Evolutionary conservation across 2,888 invertebrate species (phyloP).

Genomic region (Rutpela maculata): DNA sequence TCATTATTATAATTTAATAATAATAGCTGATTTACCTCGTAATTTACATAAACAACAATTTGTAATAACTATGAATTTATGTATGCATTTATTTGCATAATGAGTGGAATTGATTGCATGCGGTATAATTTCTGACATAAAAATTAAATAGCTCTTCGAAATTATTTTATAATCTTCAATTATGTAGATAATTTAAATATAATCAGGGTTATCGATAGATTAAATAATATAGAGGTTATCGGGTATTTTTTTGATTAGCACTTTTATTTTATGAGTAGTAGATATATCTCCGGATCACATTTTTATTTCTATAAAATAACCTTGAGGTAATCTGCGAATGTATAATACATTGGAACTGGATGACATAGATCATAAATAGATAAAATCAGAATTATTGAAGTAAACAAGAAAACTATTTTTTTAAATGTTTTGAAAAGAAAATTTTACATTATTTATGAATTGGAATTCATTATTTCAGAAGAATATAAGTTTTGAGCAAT

Average conservation of each 20-base stretch:
- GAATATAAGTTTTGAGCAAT: too few species aligned
- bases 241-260: not conserved
- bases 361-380: too few species aligned
- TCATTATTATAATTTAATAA: slow-evolving; percentile 11
- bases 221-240: not conserved
- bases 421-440: too few species aligned
- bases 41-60: slow-evolving; percentile 31
- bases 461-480: too few species aligned
- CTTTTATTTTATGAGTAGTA: not conserved
- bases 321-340: not conserved
- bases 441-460: too few species aligned
- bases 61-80: slow-evolving; percentile 27
- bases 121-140: not conserved
- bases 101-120: not conserved
- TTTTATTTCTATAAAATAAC: not conserved
- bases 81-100: slow-evolving; percentile 32
- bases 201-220: not conserved
- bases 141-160: not conserved
- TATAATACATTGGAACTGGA: too few species aligned
- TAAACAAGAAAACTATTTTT: too few species aligned
- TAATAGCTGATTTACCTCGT: not conserved
- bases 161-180: not conserved
- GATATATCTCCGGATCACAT: too few species aligned
- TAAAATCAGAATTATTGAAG: too few species aligned
- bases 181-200: not conserved